Evolutionary conservation across 2,797 vertebrate species (phyloP).

Genomic region (Acanthopagrus latus): DNA sequence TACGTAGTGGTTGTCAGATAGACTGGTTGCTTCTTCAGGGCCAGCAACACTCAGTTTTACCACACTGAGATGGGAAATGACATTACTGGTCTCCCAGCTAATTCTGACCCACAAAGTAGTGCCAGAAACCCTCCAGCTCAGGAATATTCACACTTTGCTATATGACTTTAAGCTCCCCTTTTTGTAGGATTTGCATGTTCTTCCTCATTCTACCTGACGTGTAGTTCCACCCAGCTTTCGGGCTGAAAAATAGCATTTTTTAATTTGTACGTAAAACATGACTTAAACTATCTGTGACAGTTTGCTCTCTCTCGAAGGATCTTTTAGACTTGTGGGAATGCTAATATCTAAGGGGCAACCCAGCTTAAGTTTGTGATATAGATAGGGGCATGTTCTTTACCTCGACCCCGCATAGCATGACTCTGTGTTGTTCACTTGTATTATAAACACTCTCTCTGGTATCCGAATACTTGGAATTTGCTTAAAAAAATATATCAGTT

Average conservation of each 20-base stretch:
- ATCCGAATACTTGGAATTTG: background rate
- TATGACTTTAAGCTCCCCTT: slow-evolving; percentile 3
- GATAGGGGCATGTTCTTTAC: background rate
- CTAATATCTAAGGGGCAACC: background rate
- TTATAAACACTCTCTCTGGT: background rate
- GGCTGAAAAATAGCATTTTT: background rate
- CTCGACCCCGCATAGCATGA: too few species aligned
- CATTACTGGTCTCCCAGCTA: slow-evolving; percentile 50
- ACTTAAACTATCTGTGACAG: background rate
- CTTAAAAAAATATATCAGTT: too few species aligned
- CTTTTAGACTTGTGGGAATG: background rate
- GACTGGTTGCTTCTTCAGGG: slow-evolving; percentile 39
- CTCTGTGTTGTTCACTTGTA: background rate
- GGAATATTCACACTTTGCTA: slow-evolving; percentile 17
- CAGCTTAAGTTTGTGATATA: background rate
- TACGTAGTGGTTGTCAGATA: slow-evolving; percentile 9
- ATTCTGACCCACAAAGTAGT: slow-evolving; percentile 38
- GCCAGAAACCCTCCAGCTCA: slow-evolving; percentile 28
- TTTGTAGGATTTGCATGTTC: background rate
- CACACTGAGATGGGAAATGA: slow-evolving; percentile 46
- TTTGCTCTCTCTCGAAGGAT: background rate
- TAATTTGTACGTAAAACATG: background rate
- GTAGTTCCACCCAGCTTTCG: background rate
- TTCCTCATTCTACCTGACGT: slow-evolving; percentile 15
- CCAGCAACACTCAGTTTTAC: slow-evolving; percentile 58